Evolutionary conservation across 1,140 invertebrate genomes (phyloP).

Genomic region (Zaprionus vittiger): DNA sequence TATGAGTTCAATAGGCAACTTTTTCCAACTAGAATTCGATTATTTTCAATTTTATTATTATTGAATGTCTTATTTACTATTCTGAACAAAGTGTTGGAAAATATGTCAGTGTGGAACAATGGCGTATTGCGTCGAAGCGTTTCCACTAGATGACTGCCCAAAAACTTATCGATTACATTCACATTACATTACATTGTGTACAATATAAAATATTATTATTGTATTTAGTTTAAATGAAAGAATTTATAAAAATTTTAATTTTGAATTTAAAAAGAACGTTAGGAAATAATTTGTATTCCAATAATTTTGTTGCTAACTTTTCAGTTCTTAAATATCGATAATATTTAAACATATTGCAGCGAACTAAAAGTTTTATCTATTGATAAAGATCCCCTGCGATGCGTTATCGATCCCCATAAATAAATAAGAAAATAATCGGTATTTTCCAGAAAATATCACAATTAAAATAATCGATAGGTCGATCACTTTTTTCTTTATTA

Average conservation of each 20-base stretch:
- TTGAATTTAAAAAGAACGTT: background rate
- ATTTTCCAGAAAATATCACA: background rate
- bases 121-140: background rate
- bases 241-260: background rate
- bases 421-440: background rate
- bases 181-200: no score
- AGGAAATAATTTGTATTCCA: background rate
- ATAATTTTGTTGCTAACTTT: background rate
- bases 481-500: slow-evolving; percentile 14
- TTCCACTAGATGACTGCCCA: background rate
- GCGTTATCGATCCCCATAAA: background rate
- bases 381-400: background rate
- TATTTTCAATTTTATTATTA: slow-evolving; percentile 21
- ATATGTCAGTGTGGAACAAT: slow-evolving; percentile 17
- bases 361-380: background rate
- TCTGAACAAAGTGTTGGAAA: slow-evolving; percentile 29
- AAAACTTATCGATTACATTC: background rate
- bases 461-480: background rate
- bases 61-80: slow-evolving; percentile 45
- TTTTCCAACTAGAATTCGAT: background rate
- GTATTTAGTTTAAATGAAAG: background rate
- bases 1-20: background rate
- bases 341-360: background rate
- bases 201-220: background rate
- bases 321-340: background rate